phyloP scores from a whole-genome alignment of 2,797 vertebrate species.

The Chelidonichthys spinosus region DNA sequence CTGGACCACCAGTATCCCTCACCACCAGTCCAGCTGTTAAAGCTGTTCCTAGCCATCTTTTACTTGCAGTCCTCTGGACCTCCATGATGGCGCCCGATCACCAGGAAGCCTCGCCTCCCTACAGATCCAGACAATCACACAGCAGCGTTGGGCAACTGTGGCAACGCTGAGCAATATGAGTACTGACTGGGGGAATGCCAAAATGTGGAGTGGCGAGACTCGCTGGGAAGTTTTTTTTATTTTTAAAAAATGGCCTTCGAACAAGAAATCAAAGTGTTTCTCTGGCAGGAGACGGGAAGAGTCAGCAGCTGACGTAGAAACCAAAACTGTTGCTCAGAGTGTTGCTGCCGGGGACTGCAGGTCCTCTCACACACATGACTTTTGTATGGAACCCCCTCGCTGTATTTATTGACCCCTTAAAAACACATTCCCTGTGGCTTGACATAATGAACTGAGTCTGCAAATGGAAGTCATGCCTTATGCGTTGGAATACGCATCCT shows the following conservation, averaged over 20 bases:
- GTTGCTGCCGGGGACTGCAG: slow-evolving; percentile 84
- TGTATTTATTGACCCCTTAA: slow-evolving; percentile 79
- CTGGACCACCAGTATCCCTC: background rate
- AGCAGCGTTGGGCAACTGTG: background rate
- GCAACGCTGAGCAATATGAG: background rate
- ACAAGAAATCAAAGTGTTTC: slow-evolving; percentile 38
- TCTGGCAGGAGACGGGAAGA: slow-evolving; percentile 13
- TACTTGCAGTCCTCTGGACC: slow-evolving; percentile 13
- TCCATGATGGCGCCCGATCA: slow-evolving; percentile 23
- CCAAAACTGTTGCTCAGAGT: slow-evolving; percentile 73
- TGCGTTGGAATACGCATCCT: slow-evolving; percentile 45
- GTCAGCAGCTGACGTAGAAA: slow-evolving; percentile 61
- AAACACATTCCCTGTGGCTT: slow-evolving; percentile 81
- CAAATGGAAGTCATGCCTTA: slow-evolving; percentile 73
- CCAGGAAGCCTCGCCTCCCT: background rate
- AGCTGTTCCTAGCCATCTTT: background rate
- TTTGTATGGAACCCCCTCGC: slow-evolving; percentile 47
- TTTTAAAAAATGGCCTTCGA: slow-evolving; percentile 71
- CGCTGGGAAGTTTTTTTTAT: slow-evolving; percentile 42
- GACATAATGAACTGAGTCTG: slow-evolving; percentile 68
- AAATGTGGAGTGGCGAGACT: slow-evolving; percentile 25
- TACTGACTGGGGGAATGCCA: slow-evolving; percentile 3
- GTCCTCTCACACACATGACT: slow-evolving; percentile 70
- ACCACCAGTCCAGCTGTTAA: background rate
- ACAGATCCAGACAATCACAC: slow-evolving; percentile 67